Conservation (phyloP, 2,888 invertebrate genomes). For the Drosophila koepferae region DNA sequence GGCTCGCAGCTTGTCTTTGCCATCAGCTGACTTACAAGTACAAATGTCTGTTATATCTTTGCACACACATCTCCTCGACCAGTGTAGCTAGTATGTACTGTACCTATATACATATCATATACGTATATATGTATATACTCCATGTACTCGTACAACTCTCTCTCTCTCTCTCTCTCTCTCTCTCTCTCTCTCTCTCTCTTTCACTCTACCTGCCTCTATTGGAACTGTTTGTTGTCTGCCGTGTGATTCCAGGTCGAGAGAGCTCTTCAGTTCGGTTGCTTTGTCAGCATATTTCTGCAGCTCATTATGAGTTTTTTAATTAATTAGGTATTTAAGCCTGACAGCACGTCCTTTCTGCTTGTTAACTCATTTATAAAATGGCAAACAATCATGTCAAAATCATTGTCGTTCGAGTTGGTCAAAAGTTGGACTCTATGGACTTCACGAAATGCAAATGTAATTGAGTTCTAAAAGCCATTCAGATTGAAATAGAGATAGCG, state of each 20-base stretch:
- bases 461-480: background rate
- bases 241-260: background rate
- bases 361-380: background rate
- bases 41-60: background rate
- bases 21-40: background rate
- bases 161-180: background rate
- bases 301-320: constrained; percentile 3
- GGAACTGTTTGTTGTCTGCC: background rate
- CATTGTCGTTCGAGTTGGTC: background rate
- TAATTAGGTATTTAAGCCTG: background rate
- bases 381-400: background rate
- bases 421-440: background rate
- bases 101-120: too few relatives aligned
- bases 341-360: background rate
- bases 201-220: background rate
- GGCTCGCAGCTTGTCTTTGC: background rate
- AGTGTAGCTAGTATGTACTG: background rate
- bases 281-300: background rate
- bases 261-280: background rate
- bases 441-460: background rate
- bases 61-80: background rate
- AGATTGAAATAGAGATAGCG: background rate
- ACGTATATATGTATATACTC: background rate
- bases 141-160: too few relatives aligned
- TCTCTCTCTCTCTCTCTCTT: background rate